A percentile compares a stretch with the other conserved stretches of the same genome.
phyloP scores from a whole-genome alignment of 1,140 invertebrate genomes.

The Camponotus pennsylvanicus region DNA sequence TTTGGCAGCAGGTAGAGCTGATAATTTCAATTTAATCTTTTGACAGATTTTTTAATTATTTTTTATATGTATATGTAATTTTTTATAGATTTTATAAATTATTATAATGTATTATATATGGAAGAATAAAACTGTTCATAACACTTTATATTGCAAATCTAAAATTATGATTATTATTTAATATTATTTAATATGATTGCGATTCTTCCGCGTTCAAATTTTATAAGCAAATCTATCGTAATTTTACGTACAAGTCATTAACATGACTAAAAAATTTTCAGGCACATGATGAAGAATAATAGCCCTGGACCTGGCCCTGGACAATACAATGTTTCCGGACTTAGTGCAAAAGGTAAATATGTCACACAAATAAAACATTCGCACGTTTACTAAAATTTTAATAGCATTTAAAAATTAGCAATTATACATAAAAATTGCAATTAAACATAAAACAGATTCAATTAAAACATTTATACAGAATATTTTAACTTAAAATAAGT shows the following conservation, averaged over 20 bases:
- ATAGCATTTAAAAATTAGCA: not conserved
- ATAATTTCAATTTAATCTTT: slow-evolving; percentile 34
- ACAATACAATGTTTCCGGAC: slow-evolving; percentile 94
- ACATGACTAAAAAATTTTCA: slow-evolving; percentile 71
- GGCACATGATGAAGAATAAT: slow-evolving; percentile 86
- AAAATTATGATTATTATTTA: not conserved
- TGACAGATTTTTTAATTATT: not conserved
- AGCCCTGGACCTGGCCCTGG: slow-evolving; percentile 93
- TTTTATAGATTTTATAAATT: slow-evolving; percentile 17
- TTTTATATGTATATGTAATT: not conserved
- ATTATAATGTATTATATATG: not conserved
- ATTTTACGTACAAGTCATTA: not conserved
- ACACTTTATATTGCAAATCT: not conserved
- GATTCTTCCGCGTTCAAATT: no score
- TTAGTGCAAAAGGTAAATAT: slow-evolving; percentile 91
- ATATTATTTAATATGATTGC: not conserved
- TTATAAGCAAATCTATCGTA: not conserved
- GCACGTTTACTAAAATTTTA: slow-evolving; percentile 6
- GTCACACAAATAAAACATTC: not conserved
- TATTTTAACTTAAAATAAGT: not conserved
- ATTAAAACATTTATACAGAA: not conserved
- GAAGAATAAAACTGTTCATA: not conserved
- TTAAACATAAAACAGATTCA: not conserved
- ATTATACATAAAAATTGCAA: not conserved
- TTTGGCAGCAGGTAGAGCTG: slow-evolving; percentile 89